Conservation (phyloP, 2,888 invertebrate genomes). For the Trissolcus brochymenae region DNA sequence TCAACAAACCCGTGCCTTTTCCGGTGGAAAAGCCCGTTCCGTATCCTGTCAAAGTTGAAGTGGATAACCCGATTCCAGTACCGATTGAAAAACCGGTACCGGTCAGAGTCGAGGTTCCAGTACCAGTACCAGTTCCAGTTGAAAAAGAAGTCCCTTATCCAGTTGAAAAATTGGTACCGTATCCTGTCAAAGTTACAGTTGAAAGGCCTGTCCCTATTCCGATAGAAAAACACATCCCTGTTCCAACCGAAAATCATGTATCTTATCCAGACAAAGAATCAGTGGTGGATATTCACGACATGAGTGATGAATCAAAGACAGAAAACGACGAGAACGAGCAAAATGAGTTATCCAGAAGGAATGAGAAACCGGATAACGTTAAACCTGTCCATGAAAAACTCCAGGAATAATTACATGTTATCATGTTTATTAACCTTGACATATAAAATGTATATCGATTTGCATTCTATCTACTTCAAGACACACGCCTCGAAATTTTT, state of each 20-base stretch:
- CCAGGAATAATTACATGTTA: constrained; percentile 2
- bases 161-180: constrained; percentile 80
- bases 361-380: constrained; percentile 6
- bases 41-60: constrained; percentile 79
- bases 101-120: constrained; percentile 83
- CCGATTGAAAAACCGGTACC: constrained; percentile 79
- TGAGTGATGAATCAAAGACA: constrained; percentile 25
- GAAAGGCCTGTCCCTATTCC: constrained; percentile 68
- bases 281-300: constrained; percentile 80
- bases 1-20: constrained; percentile 82
- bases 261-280: constrained; percentile 84
- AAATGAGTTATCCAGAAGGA: not conserved
- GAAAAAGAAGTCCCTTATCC: constrained; percentile 82
- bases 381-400: constrained; percentile 53
- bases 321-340: constrained; percentile 9
- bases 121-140: constrained; percentile 79
- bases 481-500: too few species aligned
- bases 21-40: constrained; percentile 86
- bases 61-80: constrained; percentile 84
- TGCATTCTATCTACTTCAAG: not conserved
- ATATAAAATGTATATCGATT: not conserved
- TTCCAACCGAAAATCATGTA: constrained; percentile 70
- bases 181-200: constrained; percentile 73
- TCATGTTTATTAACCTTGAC: not conserved
- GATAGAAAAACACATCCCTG: constrained; percentile 73